These are phyloP conservation scores for Dolomedes plantarius DNA, from an alignment of 2,888 invertebrate species.

Conservation along the genomic window DNA sequence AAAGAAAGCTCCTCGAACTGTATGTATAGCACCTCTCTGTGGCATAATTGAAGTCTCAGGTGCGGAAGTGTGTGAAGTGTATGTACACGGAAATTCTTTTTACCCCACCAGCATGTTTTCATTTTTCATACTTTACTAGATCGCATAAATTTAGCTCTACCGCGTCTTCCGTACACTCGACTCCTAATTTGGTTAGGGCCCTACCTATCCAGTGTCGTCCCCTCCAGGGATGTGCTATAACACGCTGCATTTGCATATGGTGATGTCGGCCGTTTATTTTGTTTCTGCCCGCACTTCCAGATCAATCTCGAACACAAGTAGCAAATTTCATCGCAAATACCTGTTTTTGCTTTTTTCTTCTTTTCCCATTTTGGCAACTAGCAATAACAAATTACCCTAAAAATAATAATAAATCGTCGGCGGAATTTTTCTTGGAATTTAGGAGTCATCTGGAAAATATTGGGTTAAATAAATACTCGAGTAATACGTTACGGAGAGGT, in stretches of 20 bases:
- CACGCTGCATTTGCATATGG: conserved; percentile 12
- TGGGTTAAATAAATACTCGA: not conserved
- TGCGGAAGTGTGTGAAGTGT: not conserved
- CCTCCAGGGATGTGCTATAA: conserved; percentile 6
- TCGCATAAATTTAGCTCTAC: conserved; percentile 4
- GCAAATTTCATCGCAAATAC: not conserved
- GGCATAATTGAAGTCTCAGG: conserved; percentile 7
- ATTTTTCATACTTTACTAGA: conserved; percentile 14
- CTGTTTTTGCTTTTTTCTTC: not conserved
- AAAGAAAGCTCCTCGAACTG: too few species aligned
- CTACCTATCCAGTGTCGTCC: not conserved
- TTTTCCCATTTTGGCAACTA: not conserved
- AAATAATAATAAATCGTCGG: not conserved
- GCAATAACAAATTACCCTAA: not conserved
- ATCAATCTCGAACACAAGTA: conserved; percentile 8
- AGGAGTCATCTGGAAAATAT: not conserved
- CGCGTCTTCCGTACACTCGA: not conserved
- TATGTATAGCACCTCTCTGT: not conserved
- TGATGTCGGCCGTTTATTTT: not conserved
- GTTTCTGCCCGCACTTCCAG: not conserved
- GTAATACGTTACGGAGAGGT: too few species aligned
- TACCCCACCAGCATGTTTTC: not conserved
- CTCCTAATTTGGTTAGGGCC: conserved; percentile 6
- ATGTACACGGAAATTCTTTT: conserved; percentile 13
- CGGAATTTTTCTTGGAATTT: not conserved